phyloP scores from a whole-genome alignment of 1,140 invertebrate species.

The Drosophila carrolli region DNA sequence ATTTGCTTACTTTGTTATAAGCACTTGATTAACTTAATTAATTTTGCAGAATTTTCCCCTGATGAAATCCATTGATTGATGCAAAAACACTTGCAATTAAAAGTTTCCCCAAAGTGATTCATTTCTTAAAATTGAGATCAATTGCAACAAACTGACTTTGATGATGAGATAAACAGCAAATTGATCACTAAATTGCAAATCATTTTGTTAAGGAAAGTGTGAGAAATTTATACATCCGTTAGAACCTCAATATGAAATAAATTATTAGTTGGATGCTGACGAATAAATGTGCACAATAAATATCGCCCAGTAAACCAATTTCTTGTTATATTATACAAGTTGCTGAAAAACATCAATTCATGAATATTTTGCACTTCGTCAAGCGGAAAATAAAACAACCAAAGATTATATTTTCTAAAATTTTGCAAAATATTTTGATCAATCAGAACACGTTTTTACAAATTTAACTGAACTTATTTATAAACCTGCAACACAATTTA shows the following conservation, averaged over 20 bases:
- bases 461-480: no score
- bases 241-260: not conserved
- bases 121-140: conserved; percentile 22
- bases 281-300: not conserved
- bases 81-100: not conserved
- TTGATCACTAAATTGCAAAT: conserved; percentile 11
- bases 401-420: not conserved
- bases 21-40: not conserved
- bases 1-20: not conserved
- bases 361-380: not conserved
- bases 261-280: not conserved
- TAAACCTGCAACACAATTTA: no score
- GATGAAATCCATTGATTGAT: conserved; percentile 5
- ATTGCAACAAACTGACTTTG: conserved; percentile 35
- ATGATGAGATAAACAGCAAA: conserved; percentile 8
- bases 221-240: not conserved
- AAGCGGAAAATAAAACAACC: not conserved
- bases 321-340: not conserved
- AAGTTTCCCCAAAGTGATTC: conserved; percentile 23
- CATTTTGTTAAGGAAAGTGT: not conserved
- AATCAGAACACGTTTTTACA: no score
- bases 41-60: not conserved
- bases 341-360: not conserved
- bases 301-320: not conserved
- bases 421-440: no score